Conservation (phyloP, 2,113 vertebrate genomes). For the Megalops atlanticus region DNA sequence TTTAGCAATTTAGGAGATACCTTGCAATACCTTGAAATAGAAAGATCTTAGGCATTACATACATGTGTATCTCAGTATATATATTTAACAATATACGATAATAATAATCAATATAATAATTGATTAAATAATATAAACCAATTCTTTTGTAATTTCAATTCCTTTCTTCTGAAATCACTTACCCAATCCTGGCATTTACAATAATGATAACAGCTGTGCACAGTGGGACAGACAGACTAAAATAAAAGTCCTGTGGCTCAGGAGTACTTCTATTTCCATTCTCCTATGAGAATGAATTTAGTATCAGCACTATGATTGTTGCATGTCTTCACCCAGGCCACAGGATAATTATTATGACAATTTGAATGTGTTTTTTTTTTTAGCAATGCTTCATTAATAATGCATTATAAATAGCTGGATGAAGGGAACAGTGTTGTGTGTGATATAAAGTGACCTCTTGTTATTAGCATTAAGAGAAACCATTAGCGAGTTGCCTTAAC, state of each 20-base stretch:
- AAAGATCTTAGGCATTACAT: too few species aligned
- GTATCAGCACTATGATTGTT: constrained; percentile 45
- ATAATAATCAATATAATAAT: too few species aligned
- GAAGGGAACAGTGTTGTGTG: constrained; percentile 65
- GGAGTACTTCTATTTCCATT: not conserved
- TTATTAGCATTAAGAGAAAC: constrained; percentile 69
- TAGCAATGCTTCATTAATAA: constrained; percentile 58
- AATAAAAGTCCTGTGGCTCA: not conserved
- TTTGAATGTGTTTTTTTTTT: constrained; percentile 41
- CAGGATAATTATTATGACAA: constrained; percentile 50
- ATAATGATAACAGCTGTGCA: not conserved
- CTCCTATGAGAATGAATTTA: constrained; percentile 42
- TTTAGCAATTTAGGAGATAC: too few species aligned
- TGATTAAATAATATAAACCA: too few species aligned
- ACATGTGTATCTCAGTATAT: too few species aligned
- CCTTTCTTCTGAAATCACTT: too few species aligned
- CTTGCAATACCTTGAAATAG: too few species aligned
- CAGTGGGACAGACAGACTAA: not conserved
- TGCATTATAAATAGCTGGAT: constrained; percentile 63
- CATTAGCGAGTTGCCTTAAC: constrained; percentile 70
- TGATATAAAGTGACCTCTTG: constrained; percentile 65
- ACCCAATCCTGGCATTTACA: not conserved
- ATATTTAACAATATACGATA: too few species aligned
- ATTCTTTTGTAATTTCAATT: too few species aligned
- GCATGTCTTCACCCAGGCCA: constrained; percentile 51